These are phyloP conservation scores for Tiaroga cobitis DNA, from an alignment of 2,797 vertebrate genomes.

Conservation along the genomic window DNA sequence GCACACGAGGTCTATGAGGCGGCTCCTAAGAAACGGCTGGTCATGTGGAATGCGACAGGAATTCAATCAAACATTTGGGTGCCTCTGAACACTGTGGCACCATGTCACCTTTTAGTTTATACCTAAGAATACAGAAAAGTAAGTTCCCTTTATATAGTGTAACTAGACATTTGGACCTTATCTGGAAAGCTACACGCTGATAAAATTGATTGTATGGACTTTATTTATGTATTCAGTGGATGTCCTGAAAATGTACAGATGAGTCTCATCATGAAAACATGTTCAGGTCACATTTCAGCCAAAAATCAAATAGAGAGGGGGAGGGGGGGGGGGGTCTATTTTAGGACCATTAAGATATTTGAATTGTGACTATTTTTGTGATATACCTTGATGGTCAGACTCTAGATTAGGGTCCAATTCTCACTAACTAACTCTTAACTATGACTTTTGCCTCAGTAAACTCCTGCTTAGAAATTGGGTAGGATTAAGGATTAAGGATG, in stretches of 20 bases:
- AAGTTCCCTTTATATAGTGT: not conserved
- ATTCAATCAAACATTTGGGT: conserved; percentile 72
- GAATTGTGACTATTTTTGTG: not conserved
- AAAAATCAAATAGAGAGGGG: not conserved
- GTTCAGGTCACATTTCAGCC: not conserved
- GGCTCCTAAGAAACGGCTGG: conserved; percentile 42
- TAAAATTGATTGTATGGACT: not conserved
- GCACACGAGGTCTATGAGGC: conserved; percentile 28
- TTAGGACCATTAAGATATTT: not conserved
- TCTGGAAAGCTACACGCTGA: not conserved
- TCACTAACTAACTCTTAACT: too few species aligned
- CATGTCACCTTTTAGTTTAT: conserved; percentile 61
- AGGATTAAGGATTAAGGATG: too few species aligned
- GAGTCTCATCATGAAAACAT: not conserved
- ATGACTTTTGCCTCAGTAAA: too few species aligned
- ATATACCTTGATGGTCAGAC: too few species aligned
- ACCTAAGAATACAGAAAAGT: not conserved
- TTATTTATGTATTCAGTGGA: not conserved
- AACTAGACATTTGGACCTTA: not conserved
- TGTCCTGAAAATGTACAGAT: not conserved
- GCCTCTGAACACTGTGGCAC: conserved; percentile 68
- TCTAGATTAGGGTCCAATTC: too few species aligned
- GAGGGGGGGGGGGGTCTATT: not conserved
- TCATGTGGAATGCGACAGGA: conserved; percentile 43
- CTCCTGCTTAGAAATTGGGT: too few species aligned